These are phyloP conservation scores for Blera fallax DNA, from an alignment of 2,888 invertebrate genomes.

Conservation along the genomic window DNA sequence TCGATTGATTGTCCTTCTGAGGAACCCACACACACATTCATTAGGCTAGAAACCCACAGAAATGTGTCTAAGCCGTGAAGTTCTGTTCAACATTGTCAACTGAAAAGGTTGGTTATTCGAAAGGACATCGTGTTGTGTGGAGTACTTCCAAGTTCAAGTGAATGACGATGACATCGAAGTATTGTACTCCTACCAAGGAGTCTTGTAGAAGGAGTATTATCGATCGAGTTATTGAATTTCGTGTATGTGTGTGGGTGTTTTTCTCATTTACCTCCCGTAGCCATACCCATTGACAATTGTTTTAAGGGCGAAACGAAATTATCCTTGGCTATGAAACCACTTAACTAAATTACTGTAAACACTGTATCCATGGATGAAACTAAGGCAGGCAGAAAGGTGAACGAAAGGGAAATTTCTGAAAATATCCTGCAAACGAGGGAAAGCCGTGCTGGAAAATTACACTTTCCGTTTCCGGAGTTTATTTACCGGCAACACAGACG, in stretches of 20 bases:
- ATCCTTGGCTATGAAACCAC: slow-evolving; percentile 34
- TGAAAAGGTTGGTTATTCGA: slow-evolving; percentile 15
- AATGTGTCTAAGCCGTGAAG: not conserved
- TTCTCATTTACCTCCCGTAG: not conserved
- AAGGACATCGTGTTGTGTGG: slow-evolving; percentile 24
- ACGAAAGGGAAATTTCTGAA: not conserved
- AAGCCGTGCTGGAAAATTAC: not conserved
- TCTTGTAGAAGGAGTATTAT: not conserved
- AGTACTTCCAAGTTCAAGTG: slow-evolving; percentile 11
- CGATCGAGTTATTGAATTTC: slow-evolving; percentile 16
- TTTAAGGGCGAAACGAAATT: slow-evolving; percentile 29
- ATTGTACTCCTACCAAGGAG: not conserved
- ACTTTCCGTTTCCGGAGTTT: slow-evolving; percentile 21
- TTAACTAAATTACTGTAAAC: slow-evolving; percentile 35
- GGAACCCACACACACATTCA: not conserved
- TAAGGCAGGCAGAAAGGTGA: not conserved
- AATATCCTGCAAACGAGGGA: not conserved
- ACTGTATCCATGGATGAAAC: not conserved
- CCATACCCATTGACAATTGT: not conserved
- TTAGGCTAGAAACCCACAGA: not conserved
- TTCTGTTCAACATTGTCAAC: not conserved
- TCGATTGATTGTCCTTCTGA: slow-evolving; percentile 30
- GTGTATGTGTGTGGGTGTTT: not conserved
- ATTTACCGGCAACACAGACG: not conserved
- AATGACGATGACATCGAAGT: slow-evolving; percentile 5